Evolutionary conservation across 2,888 invertebrate genomes (phyloP), one percentile per base, ranked within the genome.

Genomic region (Andricus quercusramuli): DNA sequence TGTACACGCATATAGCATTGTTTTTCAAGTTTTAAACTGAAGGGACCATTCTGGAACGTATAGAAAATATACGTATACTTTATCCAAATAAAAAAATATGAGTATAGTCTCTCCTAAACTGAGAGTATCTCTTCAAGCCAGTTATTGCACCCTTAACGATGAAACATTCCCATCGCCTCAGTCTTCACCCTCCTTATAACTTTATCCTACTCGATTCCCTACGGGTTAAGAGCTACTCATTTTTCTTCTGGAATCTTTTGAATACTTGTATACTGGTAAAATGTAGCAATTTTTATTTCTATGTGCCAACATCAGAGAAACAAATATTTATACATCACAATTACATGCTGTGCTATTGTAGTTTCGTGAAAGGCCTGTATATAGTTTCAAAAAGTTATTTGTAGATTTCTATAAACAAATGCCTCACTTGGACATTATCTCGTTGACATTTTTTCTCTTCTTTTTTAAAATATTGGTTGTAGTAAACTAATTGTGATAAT

Each of bases 111-210:
- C 47, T 47, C 20, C 29, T 56, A 74, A 74, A 74, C 51, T 32
- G 17, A 17, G 74, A 74, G n/a, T 51, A 74, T 74, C 56, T 74
- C 74, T 74, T 74, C 51, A 74, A 56, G 74, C 74, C 74, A 56
- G 32, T 70, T 70, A 70, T 70, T 51, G 29, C 51, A 51, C 51
- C 70, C 51, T 51, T 29, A 13, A 70, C 29, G 51, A 22, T 13
- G 51, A 47, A 47, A 17, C 17, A 47, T 47, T 47, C 47, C 47
- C 5, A 47, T 13, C 56, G 51, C 51, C 32, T 74, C 25, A 15
- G 15, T n/a, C 51, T 74, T 74, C 74, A 74, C 74, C 74, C 74
- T 51, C 74, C 56, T 51, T 74, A 74, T 74, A 74, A 74, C 74
- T 74, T 74, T 74, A 56, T 74, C 56, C 74, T 56, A 56, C 51